A percentile compares a stretch with the other conserved stretches of the same genome.
Evolutionary conservation across 1,140 invertebrate genomes (phyloP).

Genomic region (Pantala flavescens): DNA sequence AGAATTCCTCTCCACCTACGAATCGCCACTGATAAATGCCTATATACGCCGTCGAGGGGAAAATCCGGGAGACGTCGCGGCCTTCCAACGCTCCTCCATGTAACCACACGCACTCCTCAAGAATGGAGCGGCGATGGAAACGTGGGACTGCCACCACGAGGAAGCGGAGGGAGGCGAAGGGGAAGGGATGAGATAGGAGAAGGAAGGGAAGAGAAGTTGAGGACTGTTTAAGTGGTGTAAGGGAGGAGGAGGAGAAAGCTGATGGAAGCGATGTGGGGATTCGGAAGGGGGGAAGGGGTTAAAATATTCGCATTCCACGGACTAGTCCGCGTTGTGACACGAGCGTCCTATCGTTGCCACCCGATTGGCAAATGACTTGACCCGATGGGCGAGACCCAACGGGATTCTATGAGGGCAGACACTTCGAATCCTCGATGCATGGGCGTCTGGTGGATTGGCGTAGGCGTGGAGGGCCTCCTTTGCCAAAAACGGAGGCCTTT

Average conservation of each 20-base stretch:
- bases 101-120: background rate
- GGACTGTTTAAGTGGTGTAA: background rate
- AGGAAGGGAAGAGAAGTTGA: background rate
- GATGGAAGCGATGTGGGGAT: background rate
- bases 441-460: too few species aligned
- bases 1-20: background rate
- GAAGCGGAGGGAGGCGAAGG: background rate
- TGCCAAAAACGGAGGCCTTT: too few species aligned
- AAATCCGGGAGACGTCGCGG: background rate
- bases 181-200: background rate
- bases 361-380: constrained; percentile 8
- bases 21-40: too few species aligned
- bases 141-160: background rate
- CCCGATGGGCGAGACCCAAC: constrained; percentile 5
- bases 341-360: background rate
- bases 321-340: background rate
- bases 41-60: too few species aligned
- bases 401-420: background rate
- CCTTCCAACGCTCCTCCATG: background rate
- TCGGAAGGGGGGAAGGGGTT: background rate
- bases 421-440: too few species aligned
- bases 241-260: background rate
- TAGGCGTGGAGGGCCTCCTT: too few species aligned
- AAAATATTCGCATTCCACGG: background rate
- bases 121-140: background rate